A percentile compares a stretch with the other conserved stretches of the same genome.
Conservation (phyloP, 2,113 vertebrate species). For the Nymphicus hollandicus region DNA sequence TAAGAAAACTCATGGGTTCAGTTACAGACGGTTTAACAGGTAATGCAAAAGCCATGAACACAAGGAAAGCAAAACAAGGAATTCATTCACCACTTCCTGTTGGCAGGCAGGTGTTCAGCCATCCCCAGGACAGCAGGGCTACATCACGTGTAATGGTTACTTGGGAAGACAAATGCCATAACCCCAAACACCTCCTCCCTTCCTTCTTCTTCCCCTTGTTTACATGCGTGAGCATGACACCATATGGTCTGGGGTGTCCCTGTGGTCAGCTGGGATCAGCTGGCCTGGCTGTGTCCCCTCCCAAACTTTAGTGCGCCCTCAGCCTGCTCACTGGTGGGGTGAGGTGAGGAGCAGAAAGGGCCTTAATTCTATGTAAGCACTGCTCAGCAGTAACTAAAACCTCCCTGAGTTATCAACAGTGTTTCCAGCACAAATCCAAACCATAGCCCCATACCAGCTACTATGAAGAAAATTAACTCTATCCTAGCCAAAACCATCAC, state of each 20-base stretch:
- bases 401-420: background rate
- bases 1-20: background rate
- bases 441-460: background rate
- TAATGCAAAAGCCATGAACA: fast-evolving
- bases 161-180: background rate
- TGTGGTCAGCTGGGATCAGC: background rate
- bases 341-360: background rate
- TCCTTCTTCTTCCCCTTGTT: background rate
- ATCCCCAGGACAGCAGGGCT: background rate
- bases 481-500: background rate
- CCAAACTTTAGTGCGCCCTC: background rate
- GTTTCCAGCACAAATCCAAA: background rate
- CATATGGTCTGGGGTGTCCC: background rate
- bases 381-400: background rate
- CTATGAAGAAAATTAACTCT: background rate
- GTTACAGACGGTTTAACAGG: background rate
- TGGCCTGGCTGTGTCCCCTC: background rate
- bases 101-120: fast-evolving
- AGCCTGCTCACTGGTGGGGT: background rate
- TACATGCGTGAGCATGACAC: background rate
- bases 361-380: background rate
- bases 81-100: background rate
- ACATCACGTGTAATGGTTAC: fast-evolving
- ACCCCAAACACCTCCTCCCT: fast-evolving
- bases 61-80: background rate